Evolutionary conservation across 2,888 invertebrate species (phyloP), one percentile per base, ranked within the genome.

Genomic region (Hylaea fasciaria): DNA sequence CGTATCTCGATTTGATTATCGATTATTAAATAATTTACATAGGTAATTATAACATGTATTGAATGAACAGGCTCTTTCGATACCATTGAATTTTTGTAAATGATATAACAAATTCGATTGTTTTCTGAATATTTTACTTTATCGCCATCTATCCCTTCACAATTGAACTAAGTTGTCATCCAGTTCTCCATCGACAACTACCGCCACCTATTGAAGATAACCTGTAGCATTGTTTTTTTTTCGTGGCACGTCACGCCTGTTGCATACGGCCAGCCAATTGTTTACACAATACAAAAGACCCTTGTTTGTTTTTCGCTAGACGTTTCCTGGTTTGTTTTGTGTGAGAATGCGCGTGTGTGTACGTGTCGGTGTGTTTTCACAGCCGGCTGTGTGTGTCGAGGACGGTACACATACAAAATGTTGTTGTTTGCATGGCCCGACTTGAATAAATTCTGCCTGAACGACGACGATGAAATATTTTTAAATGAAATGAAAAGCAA

Each of bases 301-400:
- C 91, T 85, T 92, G 92, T 92, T 92, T 92, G 91, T 91, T 92
- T 91, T 92, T 90, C 90, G 91, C 92, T 92, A 92, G 91, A 91
- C 92, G 90, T 92, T 92, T 92, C 91, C 92, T 92, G 92, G 92
- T 91, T 90, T 91, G 88, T 91, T 91, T 90, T 90, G 90, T 91
- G 87, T 90, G 89, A 83, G 81, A 72, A 76, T 74, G 68, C 74
- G 73, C 72, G 71, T 69, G 59, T 73, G 73, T 76, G 80, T 81
- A 80, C 78, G 79, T 76, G 82, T 75, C 72, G 64, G 64, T 76
- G 70, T 88, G 88, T 91, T 90, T 91, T 89, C 86, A 89, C 91
- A 90, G 90, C 88, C 87, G 89, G 78, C 81, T 77, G 74, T 83
- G 76, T 86, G 80, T 82, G 80, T 78, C 79, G 85, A 84, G 83